Percentiles rank a stretch among this genome's conserved stretches.
Conservation (phyloP, 1,140 invertebrate genomes). For the Babylonia areolata region DNA sequence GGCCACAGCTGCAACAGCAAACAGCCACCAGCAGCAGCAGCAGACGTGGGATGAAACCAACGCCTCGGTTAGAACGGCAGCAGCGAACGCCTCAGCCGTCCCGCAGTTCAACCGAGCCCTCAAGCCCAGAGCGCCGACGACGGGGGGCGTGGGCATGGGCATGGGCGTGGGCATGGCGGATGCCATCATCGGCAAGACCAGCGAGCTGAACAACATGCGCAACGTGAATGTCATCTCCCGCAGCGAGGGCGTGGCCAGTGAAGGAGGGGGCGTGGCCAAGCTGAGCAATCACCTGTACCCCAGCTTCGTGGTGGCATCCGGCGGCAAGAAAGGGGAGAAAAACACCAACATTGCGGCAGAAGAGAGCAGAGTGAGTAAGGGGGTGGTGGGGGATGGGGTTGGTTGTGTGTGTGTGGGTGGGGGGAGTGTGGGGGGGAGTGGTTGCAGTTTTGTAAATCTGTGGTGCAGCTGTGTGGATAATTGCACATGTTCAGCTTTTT, state of each 20-base stretch:
- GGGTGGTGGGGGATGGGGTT: not conserved
- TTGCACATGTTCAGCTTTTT: no score
- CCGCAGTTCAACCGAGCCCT: constrained; percentile 59
- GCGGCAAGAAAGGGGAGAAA: constrained; percentile 9
- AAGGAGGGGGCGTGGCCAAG: constrained; percentile 16
- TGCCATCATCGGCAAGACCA: constrained; percentile 28
- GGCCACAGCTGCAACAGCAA: not conserved
- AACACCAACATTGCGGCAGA: constrained; percentile 28
- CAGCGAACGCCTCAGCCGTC: not conserved
- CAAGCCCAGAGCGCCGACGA: constrained; percentile 55
- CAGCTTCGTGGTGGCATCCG: constrained; percentile 18
- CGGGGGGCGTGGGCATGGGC: constrained; percentile 24
- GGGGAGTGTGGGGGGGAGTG: no score
- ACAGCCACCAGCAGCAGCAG: not conserved
- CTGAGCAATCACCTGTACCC: constrained; percentile 40
- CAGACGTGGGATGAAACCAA: not conserved
- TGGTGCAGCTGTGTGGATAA: no score
- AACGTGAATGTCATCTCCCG: no score
- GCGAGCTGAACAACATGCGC: constrained; percentile 28
- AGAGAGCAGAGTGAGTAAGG: not conserved
- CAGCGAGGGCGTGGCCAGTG: not conserved
- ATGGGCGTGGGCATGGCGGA: no score
- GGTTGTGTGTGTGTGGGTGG: no score
- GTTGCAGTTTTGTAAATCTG: no score
- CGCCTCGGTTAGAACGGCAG: not conserved